phyloP scores from a whole-genome alignment of 2,113 vertebrate genomes.

The Nesoenas mayeri region DNA sequence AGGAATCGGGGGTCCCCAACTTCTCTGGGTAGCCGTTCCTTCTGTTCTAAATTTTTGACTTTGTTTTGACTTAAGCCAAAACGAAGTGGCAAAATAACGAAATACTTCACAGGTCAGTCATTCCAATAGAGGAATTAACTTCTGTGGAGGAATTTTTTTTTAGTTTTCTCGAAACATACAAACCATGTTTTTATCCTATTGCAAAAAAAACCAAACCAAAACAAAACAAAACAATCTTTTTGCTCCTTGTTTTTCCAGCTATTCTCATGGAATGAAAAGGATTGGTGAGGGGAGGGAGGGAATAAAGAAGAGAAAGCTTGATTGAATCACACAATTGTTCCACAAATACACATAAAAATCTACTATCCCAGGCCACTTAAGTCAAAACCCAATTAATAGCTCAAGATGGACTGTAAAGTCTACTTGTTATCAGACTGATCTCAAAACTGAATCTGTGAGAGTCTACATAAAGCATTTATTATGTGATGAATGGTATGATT shows the following conservation, averaged over 20 bases:
- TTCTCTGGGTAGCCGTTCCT: not conserved
- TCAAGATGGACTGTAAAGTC: not conserved
- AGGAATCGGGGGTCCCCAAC: no score
- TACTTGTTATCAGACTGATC: not conserved
- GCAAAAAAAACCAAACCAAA: not conserved
- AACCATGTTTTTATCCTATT: not conserved
- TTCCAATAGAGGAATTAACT: not conserved
- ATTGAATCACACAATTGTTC: fast-evolving
- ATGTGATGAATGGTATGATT: not conserved
- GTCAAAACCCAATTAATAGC: not conserved
- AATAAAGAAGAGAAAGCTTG: not conserved
- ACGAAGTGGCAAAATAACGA: not conserved
- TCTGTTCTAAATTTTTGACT: not conserved
- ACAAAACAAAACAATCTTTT: not conserved
- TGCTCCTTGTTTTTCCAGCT: not conserved
- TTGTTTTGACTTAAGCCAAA: not conserved
- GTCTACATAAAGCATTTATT: not conserved
- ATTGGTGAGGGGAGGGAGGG: fast-evolving
- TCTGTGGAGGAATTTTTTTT: not conserved
- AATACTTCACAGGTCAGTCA: not conserved
- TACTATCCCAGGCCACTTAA: not conserved
- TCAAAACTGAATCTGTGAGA: not conserved
- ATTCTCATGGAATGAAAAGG: not conserved
- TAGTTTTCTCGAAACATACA: not conserved
- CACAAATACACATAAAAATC: not conserved